Percentiles rank a stretch among this genome's conserved stretches.
phyloP scores from a whole-genome alignment of 2,888 invertebrate genomes.

The Frankliniella intonsa region DNA sequence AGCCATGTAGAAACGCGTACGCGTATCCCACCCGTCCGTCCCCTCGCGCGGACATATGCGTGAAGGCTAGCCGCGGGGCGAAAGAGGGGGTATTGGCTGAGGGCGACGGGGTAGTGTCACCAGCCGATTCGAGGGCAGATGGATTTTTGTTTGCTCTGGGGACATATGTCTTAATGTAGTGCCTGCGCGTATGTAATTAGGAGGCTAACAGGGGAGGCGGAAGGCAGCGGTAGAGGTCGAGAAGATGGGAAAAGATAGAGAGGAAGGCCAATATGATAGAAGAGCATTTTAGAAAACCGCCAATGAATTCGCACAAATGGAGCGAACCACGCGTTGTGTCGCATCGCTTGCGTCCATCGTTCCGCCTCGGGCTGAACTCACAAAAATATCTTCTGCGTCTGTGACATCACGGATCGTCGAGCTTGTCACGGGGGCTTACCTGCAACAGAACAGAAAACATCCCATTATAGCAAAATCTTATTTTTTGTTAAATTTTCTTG shows the following conservation, averaged over 20 bases:
- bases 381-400: not conserved
- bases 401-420: not conserved
- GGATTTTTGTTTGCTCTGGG: not conserved
- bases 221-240: too few relatives aligned
- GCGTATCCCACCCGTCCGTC: not conserved
- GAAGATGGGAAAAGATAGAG: too few relatives aligned
- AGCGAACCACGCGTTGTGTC: too few relatives aligned
- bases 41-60: not conserved
- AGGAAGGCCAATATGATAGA: too few relatives aligned
- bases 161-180: constrained; percentile 14
- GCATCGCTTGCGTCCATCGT: too few relatives aligned
- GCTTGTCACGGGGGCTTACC: not conserved
- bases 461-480: not conserved
- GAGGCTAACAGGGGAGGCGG: not conserved
- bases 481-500: not conserved
- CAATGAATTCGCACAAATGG: too few relatives aligned
- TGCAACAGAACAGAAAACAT: not conserved
- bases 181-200: not conserved
- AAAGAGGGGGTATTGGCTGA: too few relatives aligned
- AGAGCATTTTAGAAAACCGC: too few relatives aligned
- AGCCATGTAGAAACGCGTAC: not conserved
- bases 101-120: not conserved
- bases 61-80: not conserved
- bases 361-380: too few relatives aligned
- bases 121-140: not conserved